A percentile compares a stretch with the other conserved stretches of the same genome.
Evolutionary conservation across 2,888 invertebrate genomes (phyloP).

Genomic region (Leptinotarsa juncta): DNA sequence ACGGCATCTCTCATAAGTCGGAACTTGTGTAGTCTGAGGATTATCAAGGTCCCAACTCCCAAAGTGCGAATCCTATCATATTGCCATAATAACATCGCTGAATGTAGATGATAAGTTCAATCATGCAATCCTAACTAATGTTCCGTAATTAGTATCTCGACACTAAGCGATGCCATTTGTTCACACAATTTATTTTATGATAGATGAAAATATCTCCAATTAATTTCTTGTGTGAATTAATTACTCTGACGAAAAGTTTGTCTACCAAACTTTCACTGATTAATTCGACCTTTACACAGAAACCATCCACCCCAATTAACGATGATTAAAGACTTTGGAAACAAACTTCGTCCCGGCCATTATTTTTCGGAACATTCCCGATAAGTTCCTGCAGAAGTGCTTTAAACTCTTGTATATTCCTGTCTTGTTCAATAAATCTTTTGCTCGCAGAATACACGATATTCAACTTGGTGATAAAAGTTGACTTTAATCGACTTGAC

Average conservation of each 20-base stretch:
- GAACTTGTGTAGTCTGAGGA: too few relatives aligned
- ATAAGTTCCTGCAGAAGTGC: constrained; percentile 12
- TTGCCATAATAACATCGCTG: too few relatives aligned
- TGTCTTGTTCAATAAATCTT: constrained; percentile 2
- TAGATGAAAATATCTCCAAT: neutral
- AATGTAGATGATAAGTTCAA: too few relatives aligned
- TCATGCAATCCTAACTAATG: too few relatives aligned
- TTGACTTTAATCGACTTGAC: neutral
- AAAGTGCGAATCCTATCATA: too few relatives aligned
- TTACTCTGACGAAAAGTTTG: neutral
- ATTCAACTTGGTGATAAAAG: neutral
- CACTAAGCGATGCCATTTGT: neutral
- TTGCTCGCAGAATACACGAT: neutral
- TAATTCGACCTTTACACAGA: constrained; percentile 1
- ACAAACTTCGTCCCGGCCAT: constrained; percentile 11
- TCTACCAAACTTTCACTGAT: constrained; percentile 7
- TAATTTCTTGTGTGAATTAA: neutral
- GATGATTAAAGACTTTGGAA: constrained; percentile 16
- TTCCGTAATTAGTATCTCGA: too few relatives aligned
- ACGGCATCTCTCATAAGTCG: too few relatives aligned
- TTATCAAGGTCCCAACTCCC: too few relatives aligned
- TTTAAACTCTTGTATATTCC: constrained; percentile 7
- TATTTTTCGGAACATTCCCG: constrained; percentile 7
- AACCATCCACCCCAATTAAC: constrained; percentile 6
- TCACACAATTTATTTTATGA: neutral